Conservation (phyloP, 1,140 invertebrate genomes). For the fruit fly (Drosophila melanogaster) region Release_6_plus_ISO1_MT NT_033777.3:11805001-11805500, state of each 20-base stretch:
- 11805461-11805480: background rate
- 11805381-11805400: background rate
- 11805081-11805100: conserved; percentile 76
- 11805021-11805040: conserved; percentile 55
- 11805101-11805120: conserved; percentile 48
- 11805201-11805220: conserved; percentile 38
- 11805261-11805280: conserved; percentile 34
- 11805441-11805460: too few species aligned
- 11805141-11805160: conserved; percentile 37
- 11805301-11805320: conserved; percentile 16
- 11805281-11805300: conserved; percentile 8
- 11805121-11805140: conserved; percentile 48
- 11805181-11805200: conserved; percentile 22
- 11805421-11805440: conserved; percentile 11
- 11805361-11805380: conserved; percentile 5
- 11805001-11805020: conserved; percentile 60
- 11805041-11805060: conserved; percentile 67
- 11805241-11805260: conserved; percentile 45
- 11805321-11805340: conserved; percentile 13
- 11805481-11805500: conserved; percentile 16
- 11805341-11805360: conserved; percentile 25
- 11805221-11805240: conserved; percentile 42
- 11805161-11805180: conserved; percentile 18
- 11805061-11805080: conserved; percentile 76
- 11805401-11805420: conserved; percentile 1